Evolutionary conservation across 2,888 invertebrate species (phyloP).

Genomic region (Eucera pruinosa): DNA sequence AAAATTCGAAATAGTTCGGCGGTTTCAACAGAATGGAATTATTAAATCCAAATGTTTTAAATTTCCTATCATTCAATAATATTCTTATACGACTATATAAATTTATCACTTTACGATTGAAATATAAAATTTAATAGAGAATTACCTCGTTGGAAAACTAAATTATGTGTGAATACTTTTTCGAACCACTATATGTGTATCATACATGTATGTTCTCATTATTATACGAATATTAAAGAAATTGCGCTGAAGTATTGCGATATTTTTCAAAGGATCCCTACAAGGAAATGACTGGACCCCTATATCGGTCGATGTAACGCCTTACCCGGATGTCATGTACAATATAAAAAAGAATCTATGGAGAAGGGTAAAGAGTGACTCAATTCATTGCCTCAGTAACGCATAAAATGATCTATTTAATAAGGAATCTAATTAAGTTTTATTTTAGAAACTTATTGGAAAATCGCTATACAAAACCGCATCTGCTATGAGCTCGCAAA

Average conservation of each 20-base stretch:
- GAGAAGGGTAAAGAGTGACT: constrained; percentile 70
- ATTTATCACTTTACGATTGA: too few relatives aligned
- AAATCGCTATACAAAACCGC: constrained; percentile 75
- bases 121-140: too few relatives aligned
- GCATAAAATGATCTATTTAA: constrained; percentile 6
- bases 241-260: constrained; percentile 12
- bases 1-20: too few relatives aligned
- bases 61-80: too few relatives aligned
- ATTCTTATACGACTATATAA: too few relatives aligned
- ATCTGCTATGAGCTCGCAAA: constrained; percentile 70
- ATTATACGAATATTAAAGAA: neutral
- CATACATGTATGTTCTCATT: too few relatives aligned
- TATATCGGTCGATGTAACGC: constrained; percentile 71
- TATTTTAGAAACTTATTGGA: constrained; percentile 75
- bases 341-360: constrained; percentile 76
- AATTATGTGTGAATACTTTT: too few relatives aligned
- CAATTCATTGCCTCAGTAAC: neutral
- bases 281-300: constrained; percentile 78
- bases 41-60: too few relatives aligned
- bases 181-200: too few relatives aligned
- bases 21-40: too few relatives aligned
- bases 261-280: constrained; percentile 78
- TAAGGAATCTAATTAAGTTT: constrained; percentile 10
- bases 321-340: constrained; percentile 72
- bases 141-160: too few relatives aligned